Evolutionary conservation across 2,888 invertebrate species (phyloP).

Genomic region (Heteropelma amictum): DNA sequence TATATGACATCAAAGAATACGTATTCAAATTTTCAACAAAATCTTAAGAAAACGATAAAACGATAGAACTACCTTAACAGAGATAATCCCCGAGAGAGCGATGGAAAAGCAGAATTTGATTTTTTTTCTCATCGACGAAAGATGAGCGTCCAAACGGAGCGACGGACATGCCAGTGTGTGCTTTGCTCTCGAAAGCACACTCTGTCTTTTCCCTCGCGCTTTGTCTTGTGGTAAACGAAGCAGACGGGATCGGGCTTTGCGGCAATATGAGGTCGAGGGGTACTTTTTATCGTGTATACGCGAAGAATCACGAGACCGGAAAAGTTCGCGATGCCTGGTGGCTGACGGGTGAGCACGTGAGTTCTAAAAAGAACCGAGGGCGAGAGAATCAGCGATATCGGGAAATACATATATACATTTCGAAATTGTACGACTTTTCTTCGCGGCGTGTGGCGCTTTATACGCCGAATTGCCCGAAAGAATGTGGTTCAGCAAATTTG

Average conservation of each 20-base stretch:
- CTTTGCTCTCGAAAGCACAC: slow-evolving; percentile 23
- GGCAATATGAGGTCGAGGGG: slow-evolving; percentile 33
- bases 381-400: slow-evolving; percentile 13
- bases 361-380: slow-evolving; percentile 32
- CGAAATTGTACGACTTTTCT: neutral
- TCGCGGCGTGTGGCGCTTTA: slow-evolving; percentile 1
- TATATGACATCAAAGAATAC: too few relatives aligned
- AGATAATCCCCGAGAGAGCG: too few relatives aligned
- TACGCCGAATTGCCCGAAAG: slow-evolving; percentile 34
- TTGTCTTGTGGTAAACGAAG: slow-evolving; percentile 32
- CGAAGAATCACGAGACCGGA: neutral
- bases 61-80: too few relatives aligned
- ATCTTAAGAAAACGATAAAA: too few relatives aligned
- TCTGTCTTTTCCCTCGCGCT: neutral
- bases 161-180: slow-evolving; percentile 13
- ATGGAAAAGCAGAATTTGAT: too few relatives aligned
- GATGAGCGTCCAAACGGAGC: neutral
- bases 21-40: too few relatives aligned
- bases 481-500: slow-evolving; percentile 51
- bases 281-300: neutral
- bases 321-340: slow-evolving; percentile 14
- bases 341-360: slow-evolving; percentile 19
- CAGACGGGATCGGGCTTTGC: slow-evolving; percentile 4
- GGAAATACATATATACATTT: neutral
- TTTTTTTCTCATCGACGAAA: slow-evolving; percentile 13